These are phyloP conservation scores for Proisotoma minuta DNA, from an alignment of 2,888 invertebrate genomes.

Conservation along the genomic window DNA sequence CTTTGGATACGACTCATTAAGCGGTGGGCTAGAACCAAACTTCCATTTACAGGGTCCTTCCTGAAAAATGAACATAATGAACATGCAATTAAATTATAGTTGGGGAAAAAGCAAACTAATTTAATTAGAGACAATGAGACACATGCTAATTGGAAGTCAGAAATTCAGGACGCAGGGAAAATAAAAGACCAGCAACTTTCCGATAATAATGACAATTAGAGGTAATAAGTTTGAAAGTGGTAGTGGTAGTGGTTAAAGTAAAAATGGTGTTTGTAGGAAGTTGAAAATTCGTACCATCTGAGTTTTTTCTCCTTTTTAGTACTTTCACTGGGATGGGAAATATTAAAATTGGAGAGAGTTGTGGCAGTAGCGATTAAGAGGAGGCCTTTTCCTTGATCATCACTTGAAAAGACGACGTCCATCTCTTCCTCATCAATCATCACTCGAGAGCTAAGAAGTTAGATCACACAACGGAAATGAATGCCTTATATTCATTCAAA, in stretches of 20 bases:
- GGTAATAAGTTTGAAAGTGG: background rate
- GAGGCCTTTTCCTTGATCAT: conserved; percentile 44
- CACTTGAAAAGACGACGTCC: conserved; percentile 44
- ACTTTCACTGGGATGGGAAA: conserved; percentile 12
- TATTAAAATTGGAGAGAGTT: conserved; percentile 25
- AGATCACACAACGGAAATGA: too few relatives aligned
- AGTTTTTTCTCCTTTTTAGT: conserved; percentile 33
- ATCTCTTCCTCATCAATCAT: conserved; percentile 39
- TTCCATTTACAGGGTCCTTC: conserved; percentile 31
- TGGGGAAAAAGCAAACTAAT: too few relatives aligned
- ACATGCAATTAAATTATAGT: too few relatives aligned
- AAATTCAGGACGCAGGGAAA: too few relatives aligned
- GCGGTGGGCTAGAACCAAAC: conserved; percentile 18
- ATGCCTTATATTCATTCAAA: too few relatives aligned
- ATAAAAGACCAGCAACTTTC: background rate
- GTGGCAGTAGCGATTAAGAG: conserved; percentile 37
- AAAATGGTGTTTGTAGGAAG: background rate
- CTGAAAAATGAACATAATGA: conserved; percentile 3
- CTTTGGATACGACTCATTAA: conserved; percentile 20
- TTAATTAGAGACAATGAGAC: too few relatives aligned
- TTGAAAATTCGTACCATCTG: conserved; percentile 21
- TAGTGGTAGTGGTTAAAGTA: too few relatives aligned
- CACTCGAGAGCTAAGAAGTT: conserved; percentile 42
- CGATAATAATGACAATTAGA: background rate
- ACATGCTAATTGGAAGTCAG: too few relatives aligned